Evolutionary conservation across 2,113 vertebrate genomes (phyloP).

Genomic region (Fulmarus glacialis): DNA sequence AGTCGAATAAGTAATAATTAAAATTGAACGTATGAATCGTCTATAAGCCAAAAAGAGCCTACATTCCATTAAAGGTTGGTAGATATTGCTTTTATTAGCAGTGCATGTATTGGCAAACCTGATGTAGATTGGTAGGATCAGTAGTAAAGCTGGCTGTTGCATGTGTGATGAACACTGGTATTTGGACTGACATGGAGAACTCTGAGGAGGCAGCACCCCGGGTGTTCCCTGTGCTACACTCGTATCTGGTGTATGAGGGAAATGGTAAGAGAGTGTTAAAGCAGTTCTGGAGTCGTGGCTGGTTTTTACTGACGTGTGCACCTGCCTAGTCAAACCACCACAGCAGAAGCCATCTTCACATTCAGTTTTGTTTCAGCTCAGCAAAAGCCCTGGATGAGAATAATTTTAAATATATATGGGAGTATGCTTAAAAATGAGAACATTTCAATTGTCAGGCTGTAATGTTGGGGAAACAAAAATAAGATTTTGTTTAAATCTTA

Average conservation of each 20-base stretch:
- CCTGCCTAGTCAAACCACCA: background rate
- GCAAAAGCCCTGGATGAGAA: background rate
- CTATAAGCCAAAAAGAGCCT: background rate
- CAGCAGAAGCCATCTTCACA: background rate
- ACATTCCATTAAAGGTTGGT: background rate
- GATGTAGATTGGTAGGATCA: background rate
- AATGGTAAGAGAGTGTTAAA: background rate
- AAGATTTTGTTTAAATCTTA: background rate
- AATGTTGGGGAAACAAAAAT: background rate
- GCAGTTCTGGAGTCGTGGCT: background rate
- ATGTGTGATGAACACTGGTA: background rate
- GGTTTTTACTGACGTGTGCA: background rate
- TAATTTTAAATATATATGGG: background rate
- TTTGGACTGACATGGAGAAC: background rate
- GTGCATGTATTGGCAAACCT: background rate
- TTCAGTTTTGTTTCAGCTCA: background rate
- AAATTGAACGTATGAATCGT: background rate
- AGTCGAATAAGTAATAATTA: background rate
- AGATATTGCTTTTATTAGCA: background rate
- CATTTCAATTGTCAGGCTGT: background rate
- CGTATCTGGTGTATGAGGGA: background rate
- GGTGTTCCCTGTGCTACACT: background rate
- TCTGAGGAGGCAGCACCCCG: background rate
- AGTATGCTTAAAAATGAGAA: background rate
- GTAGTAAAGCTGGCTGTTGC: background rate